Evolutionary conservation across 2,797 vertebrate genomes (phyloP).

Genomic region (Nannoperca australis): DNA sequence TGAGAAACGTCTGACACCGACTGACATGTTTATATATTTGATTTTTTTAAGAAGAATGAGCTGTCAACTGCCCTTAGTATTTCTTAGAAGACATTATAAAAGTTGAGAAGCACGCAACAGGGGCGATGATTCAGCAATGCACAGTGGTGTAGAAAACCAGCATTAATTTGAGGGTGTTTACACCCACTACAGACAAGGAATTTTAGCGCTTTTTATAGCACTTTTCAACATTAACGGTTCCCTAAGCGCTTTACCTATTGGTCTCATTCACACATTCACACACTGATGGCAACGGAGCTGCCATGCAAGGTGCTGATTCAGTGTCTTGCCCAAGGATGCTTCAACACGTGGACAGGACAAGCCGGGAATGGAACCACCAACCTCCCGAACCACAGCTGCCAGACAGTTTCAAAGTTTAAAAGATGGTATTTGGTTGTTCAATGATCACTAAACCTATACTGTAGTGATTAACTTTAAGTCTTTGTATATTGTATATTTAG

Average conservation of each 20-base stretch:
- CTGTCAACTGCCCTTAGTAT: constrained; percentile 49
- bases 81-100: constrained; percentile 39
- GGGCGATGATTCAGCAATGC: not conserved
- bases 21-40: constrained; percentile 56
- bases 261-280: too few relatives aligned
- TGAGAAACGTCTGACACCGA: constrained; percentile 59
- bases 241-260: too few relatives aligned
- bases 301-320: too few relatives aligned
- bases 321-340: too few relatives aligned
- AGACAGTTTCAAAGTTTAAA: not conserved
- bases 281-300: too few relatives aligned
- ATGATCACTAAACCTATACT: too few relatives aligned
- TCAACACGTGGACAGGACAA: too few relatives aligned
- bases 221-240: not conserved
- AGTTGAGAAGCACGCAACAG: constrained; percentile 35
- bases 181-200: not conserved
- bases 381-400: too few relatives aligned
- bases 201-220: not conserved
- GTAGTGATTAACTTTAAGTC: not conserved
- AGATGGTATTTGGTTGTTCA: not conserved
- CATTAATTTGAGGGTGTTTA: not conserved
- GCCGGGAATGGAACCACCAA: too few relatives aligned
- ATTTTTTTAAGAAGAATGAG: constrained; percentile 51
- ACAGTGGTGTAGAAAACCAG: not conserved
- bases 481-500: not conserved